Base-by-base conservation (phyloP, 1,140 invertebrate species). In the Battus philenor region DNA sequence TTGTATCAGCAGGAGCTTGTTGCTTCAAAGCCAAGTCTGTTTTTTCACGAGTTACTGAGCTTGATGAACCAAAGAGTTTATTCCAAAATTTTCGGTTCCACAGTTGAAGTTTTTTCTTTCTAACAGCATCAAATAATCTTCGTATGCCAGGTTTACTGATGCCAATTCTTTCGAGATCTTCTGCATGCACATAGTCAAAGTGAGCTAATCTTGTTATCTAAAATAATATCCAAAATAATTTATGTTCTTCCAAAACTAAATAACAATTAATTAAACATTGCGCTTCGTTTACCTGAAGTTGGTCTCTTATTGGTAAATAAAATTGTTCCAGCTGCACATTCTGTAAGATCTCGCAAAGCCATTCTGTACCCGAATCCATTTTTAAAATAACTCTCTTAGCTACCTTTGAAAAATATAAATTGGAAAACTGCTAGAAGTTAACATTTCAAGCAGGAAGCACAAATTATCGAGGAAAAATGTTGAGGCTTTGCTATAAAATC, bases 311-410 rank as follows among this genome's bases (percentile, higher is more conserved):
- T 52, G 94, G 89, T 7, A 93, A 90, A 67, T 95, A 93, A 82
- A 98, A 99, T 73, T 98, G 96, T 55, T 94, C 93, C 18, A 99
- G 87, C 80, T 99, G 96, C 16, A 97, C 95, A 83, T 98, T 95
- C 47, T 91, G 89, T 50, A 98, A 86, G 26, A 98, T 86, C 48
- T 95, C 93, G 68, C 91, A 90, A 29, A 97, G 87, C 94, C 94
- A 96, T 59, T 94, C 93, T 7, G 89, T 91, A 45, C 90, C 91
- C 46, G 90, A 88, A 50, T 91, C 89, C 80, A 85, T 85, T 39
- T 48, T 67, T 17, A 50, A 11, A 11, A 11, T 5, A 11, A 30
- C 6, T 6, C 27, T 2, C 11, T 26, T 36, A 53, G 4, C 30
- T 47, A 47, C 13, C 38, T 41, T 41, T 33, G 16, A 16, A 53